Conservation (phyloP, 2,113 vertebrate species). For the Brachypodius melanocephalos region DNA sequence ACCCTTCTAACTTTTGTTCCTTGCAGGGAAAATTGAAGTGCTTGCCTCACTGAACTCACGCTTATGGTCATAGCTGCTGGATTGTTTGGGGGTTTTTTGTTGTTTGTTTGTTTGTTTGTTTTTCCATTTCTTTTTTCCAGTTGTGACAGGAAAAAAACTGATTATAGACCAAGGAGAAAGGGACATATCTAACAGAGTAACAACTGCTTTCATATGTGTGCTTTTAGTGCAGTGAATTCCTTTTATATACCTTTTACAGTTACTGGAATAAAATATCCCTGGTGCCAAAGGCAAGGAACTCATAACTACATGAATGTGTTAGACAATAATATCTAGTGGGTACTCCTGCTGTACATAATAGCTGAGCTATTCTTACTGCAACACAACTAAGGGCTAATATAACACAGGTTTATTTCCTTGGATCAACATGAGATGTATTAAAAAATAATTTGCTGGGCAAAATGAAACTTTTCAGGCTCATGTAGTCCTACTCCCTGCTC, state of each 20-base stretch:
- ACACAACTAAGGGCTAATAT: background rate
- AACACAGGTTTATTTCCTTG: constrained; percentile 13
- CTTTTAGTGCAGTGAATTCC: background rate
- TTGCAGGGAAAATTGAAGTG: background rate
- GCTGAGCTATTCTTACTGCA: background rate
- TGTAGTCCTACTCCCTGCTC: background rate
- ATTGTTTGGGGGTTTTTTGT: background rate
- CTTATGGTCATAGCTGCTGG: background rate
- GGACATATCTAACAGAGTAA: background rate
- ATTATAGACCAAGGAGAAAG: background rate
- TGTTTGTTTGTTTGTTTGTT: no score
- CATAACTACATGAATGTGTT: background rate
- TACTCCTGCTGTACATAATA: background rate
- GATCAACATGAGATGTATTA: background rate
- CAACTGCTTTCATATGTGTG: background rate
- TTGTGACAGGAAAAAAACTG: background rate
- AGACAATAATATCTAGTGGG: background rate
- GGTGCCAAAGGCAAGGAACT: background rate
- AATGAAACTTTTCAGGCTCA: background rate
- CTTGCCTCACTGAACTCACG: background rate
- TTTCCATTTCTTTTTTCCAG: background rate
- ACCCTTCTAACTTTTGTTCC: background rate
- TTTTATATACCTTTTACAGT: background rate
- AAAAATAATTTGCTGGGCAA: constrained; percentile 22
- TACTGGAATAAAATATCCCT: background rate